These are phyloP conservation scores for Chaenogobius annularis DNA, from an alignment of 2,113 vertebrate genomes.

Conservation along the genomic window DNA sequence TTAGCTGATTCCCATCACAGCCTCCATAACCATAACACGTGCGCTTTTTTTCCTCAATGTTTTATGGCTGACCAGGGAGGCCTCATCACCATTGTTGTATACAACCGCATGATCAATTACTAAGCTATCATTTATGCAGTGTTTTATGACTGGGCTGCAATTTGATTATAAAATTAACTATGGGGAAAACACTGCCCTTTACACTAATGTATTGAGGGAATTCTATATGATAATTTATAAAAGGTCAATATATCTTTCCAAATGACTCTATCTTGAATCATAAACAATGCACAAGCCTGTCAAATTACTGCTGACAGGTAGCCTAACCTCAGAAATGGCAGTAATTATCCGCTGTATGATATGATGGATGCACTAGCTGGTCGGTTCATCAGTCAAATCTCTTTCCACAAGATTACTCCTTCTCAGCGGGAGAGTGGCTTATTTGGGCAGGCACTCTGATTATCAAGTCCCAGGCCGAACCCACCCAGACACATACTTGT, in stretches of 20 bases:
- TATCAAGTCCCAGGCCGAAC: constrained; percentile 27
- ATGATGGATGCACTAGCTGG: constrained; percentile 51
- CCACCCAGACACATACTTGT: constrained; percentile 24
- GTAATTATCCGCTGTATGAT: constrained; percentile 49
- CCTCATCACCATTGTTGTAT: background rate
- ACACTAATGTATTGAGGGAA: background rate
- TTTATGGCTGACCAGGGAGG: background rate
- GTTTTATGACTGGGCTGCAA: background rate
- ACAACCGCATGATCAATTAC: background rate
- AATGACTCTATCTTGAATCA: constrained; percentile 13
- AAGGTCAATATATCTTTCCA: background rate
- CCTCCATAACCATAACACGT: background rate
- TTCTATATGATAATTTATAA: background rate
- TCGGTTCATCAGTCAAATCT: constrained; percentile 59
- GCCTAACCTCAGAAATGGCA: constrained; percentile 24
- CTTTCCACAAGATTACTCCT: constrained; percentile 55
- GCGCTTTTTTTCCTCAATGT: constrained; percentile 8
- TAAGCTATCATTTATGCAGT: background rate
- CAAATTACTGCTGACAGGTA: constrained; percentile 23
- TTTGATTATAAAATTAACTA: background rate
- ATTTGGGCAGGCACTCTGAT: constrained; percentile 59
- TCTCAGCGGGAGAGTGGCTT: constrained; percentile 45
- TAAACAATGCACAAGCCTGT: constrained; percentile 1
- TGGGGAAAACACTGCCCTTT: background rate
- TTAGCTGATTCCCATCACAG: constrained; percentile 23